These are phyloP conservation scores for Lytechinus variegatus DNA, from an alignment of 35 echinoderm and acorn worm species.

Conservation along the genomic window DNA sequence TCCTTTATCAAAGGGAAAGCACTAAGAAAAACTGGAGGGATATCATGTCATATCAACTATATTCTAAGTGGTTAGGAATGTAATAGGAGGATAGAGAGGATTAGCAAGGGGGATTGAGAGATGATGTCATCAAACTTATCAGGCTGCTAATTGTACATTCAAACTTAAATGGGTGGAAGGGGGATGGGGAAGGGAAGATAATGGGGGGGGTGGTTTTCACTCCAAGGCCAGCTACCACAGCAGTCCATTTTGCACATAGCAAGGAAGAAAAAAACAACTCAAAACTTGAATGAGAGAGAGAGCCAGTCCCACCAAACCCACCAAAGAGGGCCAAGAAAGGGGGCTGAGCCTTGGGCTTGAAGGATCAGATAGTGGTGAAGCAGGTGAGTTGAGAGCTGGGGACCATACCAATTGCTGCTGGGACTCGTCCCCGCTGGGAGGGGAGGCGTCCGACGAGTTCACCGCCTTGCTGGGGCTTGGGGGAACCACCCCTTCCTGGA, in stretches of 20 bases:
- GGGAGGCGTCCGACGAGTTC: slow-evolving; percentile 19
- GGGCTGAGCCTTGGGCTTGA: slow-evolving; percentile 50
- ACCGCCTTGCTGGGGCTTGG: slow-evolving; percentile 1
- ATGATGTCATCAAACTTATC: not conserved
- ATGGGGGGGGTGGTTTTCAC: not conserved
- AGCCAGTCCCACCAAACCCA: slow-evolving; percentile 52
- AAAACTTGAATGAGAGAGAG: not conserved
- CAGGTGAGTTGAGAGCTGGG: slow-evolving; percentile 47
- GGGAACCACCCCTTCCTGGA: not conserved
- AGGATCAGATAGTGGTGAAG: slow-evolving; percentile 44
- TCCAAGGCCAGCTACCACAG: slow-evolving; percentile 35
- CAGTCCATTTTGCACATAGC: slow-evolving; percentile 43
- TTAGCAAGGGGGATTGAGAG: not conserved
- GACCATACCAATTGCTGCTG: slow-evolving; percentile 57
- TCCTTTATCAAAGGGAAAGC: not conserved
- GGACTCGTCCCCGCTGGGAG: slow-evolving; percentile 42
- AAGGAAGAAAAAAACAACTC: not conserved
- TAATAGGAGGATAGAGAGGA: not conserved
- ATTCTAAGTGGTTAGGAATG: not conserved
- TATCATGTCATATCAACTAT: not conserved
- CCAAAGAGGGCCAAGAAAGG: slow-evolving; percentile 53
- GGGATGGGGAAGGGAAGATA: not conserved
- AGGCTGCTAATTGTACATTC: not conserved
- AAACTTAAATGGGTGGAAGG: not conserved
- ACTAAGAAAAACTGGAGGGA: not conserved